A percentile compares a stretch with the other conserved stretches of the same genome.
These are phyloP conservation scores for Falco rusticolus DNA, from an alignment of 2,797 vertebrate genomes.

Conservation along the genomic window DNA sequence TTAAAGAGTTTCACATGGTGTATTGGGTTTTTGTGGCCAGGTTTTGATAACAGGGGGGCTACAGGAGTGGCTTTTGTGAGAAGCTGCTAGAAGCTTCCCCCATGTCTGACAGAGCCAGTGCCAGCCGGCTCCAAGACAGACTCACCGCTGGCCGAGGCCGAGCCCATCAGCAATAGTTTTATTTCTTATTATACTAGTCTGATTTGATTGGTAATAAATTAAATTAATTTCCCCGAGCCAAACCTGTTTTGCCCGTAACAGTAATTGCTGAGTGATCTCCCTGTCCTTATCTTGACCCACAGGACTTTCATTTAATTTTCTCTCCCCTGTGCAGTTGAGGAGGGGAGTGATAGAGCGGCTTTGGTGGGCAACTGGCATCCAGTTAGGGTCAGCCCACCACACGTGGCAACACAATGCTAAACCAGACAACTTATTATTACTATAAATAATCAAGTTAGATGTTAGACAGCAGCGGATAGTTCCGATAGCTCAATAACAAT, in stretches of 20 bases:
- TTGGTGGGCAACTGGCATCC: background rate
- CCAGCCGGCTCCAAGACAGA: no score
- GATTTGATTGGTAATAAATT: no score
- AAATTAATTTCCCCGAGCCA: no score
- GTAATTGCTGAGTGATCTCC: no score
- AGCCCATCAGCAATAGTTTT: no score
- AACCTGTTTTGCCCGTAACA: no score
- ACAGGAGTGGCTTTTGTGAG: background rate
- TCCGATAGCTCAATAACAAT: background rate
- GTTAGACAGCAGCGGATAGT: background rate
- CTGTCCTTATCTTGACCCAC: no score
- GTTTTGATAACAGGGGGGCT: fast-evolving
- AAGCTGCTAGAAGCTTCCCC: background rate
- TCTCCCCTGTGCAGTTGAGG: background rate
- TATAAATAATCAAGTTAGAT: background rate
- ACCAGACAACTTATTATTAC: background rate
- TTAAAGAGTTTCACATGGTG: background rate
- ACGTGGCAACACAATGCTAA: background rate
- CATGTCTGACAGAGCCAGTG: no score
- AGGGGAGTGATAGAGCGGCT: background rate
- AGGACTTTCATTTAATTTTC: background rate
- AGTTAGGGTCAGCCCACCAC: background rate
- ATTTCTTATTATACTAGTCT: no score
- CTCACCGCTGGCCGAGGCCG: no score
- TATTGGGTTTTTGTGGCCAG: background rate